Base-by-base conservation (phyloP, 2,888 invertebrate species). In the Omphaloscelis lunosa region DNA sequence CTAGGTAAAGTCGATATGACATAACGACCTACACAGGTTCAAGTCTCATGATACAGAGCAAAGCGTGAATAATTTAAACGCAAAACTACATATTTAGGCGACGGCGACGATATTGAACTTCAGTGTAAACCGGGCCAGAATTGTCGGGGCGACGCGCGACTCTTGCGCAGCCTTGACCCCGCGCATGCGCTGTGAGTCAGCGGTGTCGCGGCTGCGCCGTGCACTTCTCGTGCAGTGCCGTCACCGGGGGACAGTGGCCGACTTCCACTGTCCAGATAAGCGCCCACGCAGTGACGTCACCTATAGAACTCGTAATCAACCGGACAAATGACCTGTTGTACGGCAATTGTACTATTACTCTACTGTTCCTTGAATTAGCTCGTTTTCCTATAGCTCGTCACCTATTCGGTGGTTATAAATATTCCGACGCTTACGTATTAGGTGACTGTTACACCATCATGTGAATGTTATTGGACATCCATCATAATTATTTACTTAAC, bases 111-210 rank as follows among this genome's bases (percentile, higher is more conserved):
- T 93, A 93, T 90, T 93, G 92, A 93, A 93, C 93, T 92, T 92
- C 89, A 69, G 82, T 91, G 90, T 90, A 91, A 94, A 94, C 91
- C 92, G 90, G 95, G 94, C 92, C 93, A 94, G 90, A 86, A 90
- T 89, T 90, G 89, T 80, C 86, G 90, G 89, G 87, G 89, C 90
- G 89, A 80, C 91, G 90, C 34, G 72, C 89, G 89, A 88, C 90
- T 90, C 89, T 87, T 86, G 90, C 90, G 89, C 92, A 95, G 91
- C 93, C 93, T 93, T 94, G 93, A 94, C 93, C 93, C 85, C 93
- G 91, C 80, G 90, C 80, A 86, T 87, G 89, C 86, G 89, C 84
- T 82, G 89, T 92, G 93, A 92, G 89, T 94, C 94, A 93, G 89
- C 84, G 80, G 87, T 88, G 88, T 85, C 89, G 90, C 90, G 90